Conservation (phyloP, 1,140 invertebrate species). For the Drosophila varians region DNA sequence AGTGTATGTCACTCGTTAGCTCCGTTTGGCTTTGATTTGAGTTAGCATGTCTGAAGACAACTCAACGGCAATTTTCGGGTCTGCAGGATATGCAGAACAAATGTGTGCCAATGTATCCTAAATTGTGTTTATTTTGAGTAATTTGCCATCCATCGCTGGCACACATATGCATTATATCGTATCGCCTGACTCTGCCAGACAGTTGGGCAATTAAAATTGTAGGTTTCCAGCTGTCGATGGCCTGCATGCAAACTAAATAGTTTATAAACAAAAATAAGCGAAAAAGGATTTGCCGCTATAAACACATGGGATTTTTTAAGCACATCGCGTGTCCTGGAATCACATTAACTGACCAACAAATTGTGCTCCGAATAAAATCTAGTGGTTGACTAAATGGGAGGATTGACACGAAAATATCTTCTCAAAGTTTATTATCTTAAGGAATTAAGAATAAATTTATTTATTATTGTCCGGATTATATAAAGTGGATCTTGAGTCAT, state of each 20-base stretch:
- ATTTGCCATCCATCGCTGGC: constrained; percentile 42
- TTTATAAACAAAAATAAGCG: constrained; percentile 3
- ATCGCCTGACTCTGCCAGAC: constrained; percentile 37
- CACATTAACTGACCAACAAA: constrained; percentile 25
- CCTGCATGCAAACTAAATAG: constrained; percentile 65
- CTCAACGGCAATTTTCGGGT: constrained; percentile 30
- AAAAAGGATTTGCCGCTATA: background rate
- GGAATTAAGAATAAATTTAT: no score
- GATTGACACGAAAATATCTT: background rate
- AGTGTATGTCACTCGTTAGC: constrained; percentile 21
- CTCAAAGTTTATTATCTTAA: no score
- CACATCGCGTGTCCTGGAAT: constrained; percentile 42
- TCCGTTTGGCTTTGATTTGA: constrained; percentile 52
- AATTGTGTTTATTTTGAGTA: constrained; percentile 78
- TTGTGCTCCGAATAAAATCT: background rate
- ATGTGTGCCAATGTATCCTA: constrained; percentile 63
- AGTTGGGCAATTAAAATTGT: constrained; percentile 71
- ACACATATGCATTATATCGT: constrained; percentile 7
- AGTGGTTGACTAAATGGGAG: background rate
- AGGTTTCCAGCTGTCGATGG: constrained; percentile 73
- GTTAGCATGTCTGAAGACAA: constrained; percentile 71
- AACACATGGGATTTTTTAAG: constrained; percentile 1
- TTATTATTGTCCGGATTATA: no score
- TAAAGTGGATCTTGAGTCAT: no score
- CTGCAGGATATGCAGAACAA: constrained; percentile 3